These are phyloP conservation scores for Aphis craccivora DNA, from an alignment of 1,140 invertebrate species.

Conservation along the genomic window DNA sequence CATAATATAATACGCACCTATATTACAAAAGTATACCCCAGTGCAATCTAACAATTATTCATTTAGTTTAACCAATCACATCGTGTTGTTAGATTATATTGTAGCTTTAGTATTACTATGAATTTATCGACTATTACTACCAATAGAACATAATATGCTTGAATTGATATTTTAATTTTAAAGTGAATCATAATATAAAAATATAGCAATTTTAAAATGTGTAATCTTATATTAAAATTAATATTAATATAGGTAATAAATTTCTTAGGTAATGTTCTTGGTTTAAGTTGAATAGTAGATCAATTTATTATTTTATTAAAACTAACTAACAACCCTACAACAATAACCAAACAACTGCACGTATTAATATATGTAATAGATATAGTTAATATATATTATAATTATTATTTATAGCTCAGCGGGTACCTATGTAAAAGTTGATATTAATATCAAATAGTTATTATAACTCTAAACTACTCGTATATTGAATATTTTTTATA, in stretches of 20 bases:
- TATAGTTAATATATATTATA: no score
- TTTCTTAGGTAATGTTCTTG: neutral
- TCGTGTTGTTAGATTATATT: no score
- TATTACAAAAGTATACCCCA: no score
- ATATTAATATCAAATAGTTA: no score
- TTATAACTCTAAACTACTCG: no score
- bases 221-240: neutral
- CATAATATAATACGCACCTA: no score
- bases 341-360: no score
- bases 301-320: neutral
- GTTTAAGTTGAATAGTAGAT: neutral
- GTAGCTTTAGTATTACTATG: neutral
- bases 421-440: no score
- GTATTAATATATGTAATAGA: no score
- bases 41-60: neutral
- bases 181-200: neutral
- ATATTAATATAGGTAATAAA: neutral
- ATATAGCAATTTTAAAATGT: neutral
- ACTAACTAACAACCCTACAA: neutral
- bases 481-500: no score
- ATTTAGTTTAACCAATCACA: neutral
- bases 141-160: neutral
- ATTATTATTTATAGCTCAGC: no score
- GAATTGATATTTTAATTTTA: neutral
- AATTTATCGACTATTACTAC: neutral